These are phyloP conservation scores for Amiota mariae DNA, from an alignment of 2,888 invertebrate genomes.

Conservation along the genomic window DNA sequence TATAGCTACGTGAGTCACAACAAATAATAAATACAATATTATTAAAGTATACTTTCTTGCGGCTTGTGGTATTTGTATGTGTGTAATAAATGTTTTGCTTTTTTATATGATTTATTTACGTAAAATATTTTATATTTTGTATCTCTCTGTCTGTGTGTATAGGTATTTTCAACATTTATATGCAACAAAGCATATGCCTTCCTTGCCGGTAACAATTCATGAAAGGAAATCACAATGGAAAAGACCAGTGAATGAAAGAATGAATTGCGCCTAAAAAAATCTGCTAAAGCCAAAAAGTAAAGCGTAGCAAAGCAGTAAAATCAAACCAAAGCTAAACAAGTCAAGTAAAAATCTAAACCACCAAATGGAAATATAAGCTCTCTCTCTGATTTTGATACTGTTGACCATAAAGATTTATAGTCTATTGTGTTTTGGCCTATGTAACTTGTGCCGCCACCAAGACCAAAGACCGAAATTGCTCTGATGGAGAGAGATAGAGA, in stretches of 20 bases:
- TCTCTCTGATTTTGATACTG: conserved; percentile 33
- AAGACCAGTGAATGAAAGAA: conserved; percentile 42
- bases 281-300: conserved; percentile 51
- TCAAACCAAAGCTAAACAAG: conserved; percentile 43
- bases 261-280: conserved; percentile 58
- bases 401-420: conserved; percentile 68
- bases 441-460: not conserved
- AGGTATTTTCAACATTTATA: no score
- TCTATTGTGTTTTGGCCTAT: conserved; percentile 60
- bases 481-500: not conserved
- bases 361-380: conserved; percentile 61
- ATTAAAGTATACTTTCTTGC: conserved; percentile 19
- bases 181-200: conserved; percentile 47
- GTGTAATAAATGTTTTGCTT: not conserved
- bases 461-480: not conserved
- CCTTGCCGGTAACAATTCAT: conserved; percentile 23
- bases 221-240: conserved; percentile 57
- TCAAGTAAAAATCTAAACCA: conserved; percentile 28
- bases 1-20: conserved; percentile 10
- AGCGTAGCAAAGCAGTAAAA: conserved; percentile 37
- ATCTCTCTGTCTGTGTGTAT: no score
- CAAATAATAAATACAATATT: not conserved
- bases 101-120: not conserved
- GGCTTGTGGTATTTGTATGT: not conserved
- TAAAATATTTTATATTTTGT: no score